phyloP scores from a whole-genome alignment of 2,113 vertebrate genomes.

The Lagopus leucura region DNA sequence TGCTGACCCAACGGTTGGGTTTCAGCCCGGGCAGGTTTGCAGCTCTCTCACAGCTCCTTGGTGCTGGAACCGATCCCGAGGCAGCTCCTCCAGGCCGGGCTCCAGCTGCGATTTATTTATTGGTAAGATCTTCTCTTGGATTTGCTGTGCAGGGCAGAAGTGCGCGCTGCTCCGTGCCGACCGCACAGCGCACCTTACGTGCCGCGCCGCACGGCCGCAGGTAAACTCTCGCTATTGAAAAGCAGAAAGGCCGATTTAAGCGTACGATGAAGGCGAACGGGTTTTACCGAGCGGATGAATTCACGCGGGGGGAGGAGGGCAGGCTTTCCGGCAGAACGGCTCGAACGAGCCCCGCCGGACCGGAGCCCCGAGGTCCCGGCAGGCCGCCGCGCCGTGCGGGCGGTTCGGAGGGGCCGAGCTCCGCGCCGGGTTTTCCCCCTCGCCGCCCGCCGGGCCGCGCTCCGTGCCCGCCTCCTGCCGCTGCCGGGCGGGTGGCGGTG shows the following conservation, averaged over 20 bases:
- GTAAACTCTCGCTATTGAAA: neutral
- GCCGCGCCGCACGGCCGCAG: neutral
- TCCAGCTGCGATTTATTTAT: neutral
- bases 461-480: slow-evolving; percentile 73
- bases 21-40: slow-evolving; percentile 17
- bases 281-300: slow-evolving; percentile 31
- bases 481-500: neutral
- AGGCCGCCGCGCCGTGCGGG: too few species aligned
- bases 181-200: neutral
- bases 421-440: slow-evolving; percentile 61
- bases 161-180: neutral
- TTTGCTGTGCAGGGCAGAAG: slow-evolving; percentile 36
- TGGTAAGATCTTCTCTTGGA: neutral
- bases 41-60: slow-evolving; percentile 8
- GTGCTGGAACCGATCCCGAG: slow-evolving; percentile 34
- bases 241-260: neutral
- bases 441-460: slow-evolving; percentile 41
- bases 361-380: too few species aligned
- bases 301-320: neutral
- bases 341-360: too few species aligned
- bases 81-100: neutral
- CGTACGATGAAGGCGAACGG: neutral
- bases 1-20: neutral
- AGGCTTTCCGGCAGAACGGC: neutral
- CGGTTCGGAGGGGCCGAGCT: neutral